Evolutionary conservation across 2,797 vertebrate genomes (phyloP), one percentile per base, ranked within the genome.

Genomic region (Nothura maculosa): DNA sequence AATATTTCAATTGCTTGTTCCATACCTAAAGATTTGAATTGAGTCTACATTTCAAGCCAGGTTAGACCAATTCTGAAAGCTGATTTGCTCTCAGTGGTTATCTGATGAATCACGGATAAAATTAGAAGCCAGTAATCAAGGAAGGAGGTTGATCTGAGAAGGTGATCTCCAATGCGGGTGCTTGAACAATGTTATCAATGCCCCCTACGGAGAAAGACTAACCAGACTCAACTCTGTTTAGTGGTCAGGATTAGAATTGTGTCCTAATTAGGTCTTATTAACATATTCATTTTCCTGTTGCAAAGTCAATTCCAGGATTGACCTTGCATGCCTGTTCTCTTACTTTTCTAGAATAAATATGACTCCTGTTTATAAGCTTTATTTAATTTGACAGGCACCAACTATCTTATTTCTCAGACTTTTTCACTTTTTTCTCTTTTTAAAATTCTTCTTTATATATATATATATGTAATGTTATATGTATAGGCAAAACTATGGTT

Each of bases 121-220:
- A 91, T 62, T 12, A 52, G 45, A 92, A 87, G 40, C 3, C n/a
- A 72, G 22, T 11, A 68, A 69, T 43, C 40, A 83, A 22, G 28
- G 40, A 87, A 93, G 7, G 21, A 91, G 43, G 24, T n/a, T 7
- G 21, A 36, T 43, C 57, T 63, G 62, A 62, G 85, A 86, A 91
- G 28, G 0, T 67, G 38, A 55, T 76, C 55, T 63, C 32, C 61
- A 81, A 18, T 9, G 16, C 25, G 10, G 0, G 0, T 40, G 38
- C 18, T 10, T 68, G 20, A 69, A 8, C 9, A 6, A 73, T 16
- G 18, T n/a, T 81, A 54, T 27, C 54, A 28, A 21, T 12, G 7
- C 14, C 62, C 47, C 34, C 12, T 18, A 21, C 14, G 55, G 70
- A 84, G 42, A 73, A 88, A 90, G n/a, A 79, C 30, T 54, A 64